Evolutionary conservation across 1,140 invertebrate species (phyloP).

Genomic region (Cydia strobilella): DNA sequence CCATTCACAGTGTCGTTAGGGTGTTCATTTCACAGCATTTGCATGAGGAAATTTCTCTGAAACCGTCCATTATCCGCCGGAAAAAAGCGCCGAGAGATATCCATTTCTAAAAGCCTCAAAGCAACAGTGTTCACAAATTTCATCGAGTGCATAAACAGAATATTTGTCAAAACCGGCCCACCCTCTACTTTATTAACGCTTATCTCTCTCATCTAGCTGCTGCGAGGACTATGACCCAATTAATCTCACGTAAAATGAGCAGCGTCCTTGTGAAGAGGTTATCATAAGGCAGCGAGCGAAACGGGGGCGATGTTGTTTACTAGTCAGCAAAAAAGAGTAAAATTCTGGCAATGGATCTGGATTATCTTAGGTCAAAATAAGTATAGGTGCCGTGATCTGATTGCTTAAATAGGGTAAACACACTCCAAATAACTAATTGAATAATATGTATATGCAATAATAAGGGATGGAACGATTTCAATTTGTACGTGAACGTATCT

Average conservation of each 20-base stretch:
- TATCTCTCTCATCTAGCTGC: conserved; percentile 2
- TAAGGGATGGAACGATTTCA: too few relatives aligned
- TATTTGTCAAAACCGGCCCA: neutral
- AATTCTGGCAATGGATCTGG: too few relatives aligned
- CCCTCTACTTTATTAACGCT: neutral
- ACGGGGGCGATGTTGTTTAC: neutral
- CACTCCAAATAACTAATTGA: too few relatives aligned
- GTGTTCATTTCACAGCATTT: too few relatives aligned
- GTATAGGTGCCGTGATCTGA: too few relatives aligned
- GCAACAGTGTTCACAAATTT: neutral
- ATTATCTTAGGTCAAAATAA: too few relatives aligned
- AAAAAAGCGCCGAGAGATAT: neutral
- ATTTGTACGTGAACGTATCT: too few relatives aligned
- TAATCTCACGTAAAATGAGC: conserved; percentile 7
- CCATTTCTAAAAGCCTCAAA: neutral
- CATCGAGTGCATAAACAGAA: neutral
- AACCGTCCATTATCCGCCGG: too few relatives aligned
- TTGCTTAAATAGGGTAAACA: too few relatives aligned
- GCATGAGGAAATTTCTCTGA: too few relatives aligned
- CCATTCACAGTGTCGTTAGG: too few relatives aligned
- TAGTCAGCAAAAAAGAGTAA: neutral
- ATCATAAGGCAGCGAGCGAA: conserved; percentile 4
- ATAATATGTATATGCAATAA: too few relatives aligned
- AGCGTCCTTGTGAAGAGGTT: conserved; percentile 13
- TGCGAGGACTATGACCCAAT: neutral